Evolutionary conservation across 2,888 invertebrate genomes (phyloP).

Genomic region (Temnothorax rugatulus): DNA sequence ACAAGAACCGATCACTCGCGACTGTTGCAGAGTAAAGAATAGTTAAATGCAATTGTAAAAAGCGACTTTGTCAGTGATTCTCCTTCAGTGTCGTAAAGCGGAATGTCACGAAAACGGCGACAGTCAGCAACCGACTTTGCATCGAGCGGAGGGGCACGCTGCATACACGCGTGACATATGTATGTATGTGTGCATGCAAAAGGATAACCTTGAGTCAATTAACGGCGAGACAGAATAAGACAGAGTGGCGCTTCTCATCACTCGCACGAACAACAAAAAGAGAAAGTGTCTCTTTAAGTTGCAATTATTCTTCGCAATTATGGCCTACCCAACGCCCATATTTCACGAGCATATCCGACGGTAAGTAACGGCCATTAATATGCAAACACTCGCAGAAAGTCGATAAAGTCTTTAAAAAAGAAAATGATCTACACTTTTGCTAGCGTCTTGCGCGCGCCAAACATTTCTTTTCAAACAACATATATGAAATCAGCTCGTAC

Average conservation of each 20-base stretch:
- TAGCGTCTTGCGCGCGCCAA: background rate
- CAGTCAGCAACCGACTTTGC: constrained; percentile 7
- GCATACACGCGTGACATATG: constrained; percentile 36
- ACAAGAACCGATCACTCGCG: background rate
- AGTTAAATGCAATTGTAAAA: background rate
- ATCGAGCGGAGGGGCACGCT: background rate
- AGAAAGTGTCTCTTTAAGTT: constrained; percentile 51
- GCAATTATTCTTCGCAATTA: constrained; percentile 13
- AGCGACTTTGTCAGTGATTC: background rate
- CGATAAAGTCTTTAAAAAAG: background rate
- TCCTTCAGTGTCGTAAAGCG: background rate
- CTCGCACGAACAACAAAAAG: constrained; percentile 14
- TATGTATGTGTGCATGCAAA: constrained; percentile 45
- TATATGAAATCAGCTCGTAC: background rate
- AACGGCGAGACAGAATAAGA: constrained; percentile 52
- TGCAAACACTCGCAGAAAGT: background rate
- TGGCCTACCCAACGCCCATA: constrained; percentile 14
- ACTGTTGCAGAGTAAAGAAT: background rate
- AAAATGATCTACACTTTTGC: background rate
- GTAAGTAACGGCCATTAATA: constrained; percentile 25
- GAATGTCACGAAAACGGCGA: constrained; percentile 5
- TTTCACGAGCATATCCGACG: constrained; percentile 10
- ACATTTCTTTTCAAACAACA: background rate
- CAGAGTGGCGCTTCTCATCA: constrained; percentile 40
- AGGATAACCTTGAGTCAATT: constrained; percentile 56